Evolutionary conservation across 2,888 invertebrate genomes (phyloP), one percentile per base, ranked within the genome.

Genomic region (Listrodromus nycthemerus): DNA sequence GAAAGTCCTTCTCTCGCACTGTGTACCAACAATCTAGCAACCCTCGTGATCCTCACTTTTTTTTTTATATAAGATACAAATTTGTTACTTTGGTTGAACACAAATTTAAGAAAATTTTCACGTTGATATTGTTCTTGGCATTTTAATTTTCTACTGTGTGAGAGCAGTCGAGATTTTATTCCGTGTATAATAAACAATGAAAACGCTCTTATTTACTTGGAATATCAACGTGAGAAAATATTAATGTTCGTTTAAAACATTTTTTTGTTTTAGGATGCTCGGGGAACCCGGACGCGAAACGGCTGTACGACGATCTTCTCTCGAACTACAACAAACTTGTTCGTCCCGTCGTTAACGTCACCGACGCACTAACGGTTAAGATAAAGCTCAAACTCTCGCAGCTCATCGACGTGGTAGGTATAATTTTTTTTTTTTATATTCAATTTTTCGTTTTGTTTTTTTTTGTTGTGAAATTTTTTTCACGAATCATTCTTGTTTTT

Each of bases 241-340:
- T 21, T 58, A 24, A 27, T 16, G 13, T 27, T 58, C 4, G n/a
- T n/a, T 24, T 27, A 13, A 4, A 4, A 2, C n/a, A n/a, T 16
- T 10, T 10, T 37, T 61, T 21, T 55, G 8, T 94, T 94, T 1
- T 95, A 97, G 97, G 97, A 94, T 97, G 97, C 95, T 96, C 95
- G 94, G 96, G 96, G 93, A 97, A 97, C 95, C 97, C 97, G 93
- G 97, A 97, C 94, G 97, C 97, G 89, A 97, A 97, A 94, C 95
- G 97, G 91, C 95, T 97, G 89, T 97, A 97, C 95, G 97, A 97
- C 94, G 97, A 97, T 94, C 95, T 97, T 87, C 95, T 97, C 89
- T 96, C 96, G 92, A 97, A 97, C 94, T 97, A 97, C 95, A 97
- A 97, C 95, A 97, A 97, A 94, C 95, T 97, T 93, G 97, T 97